Evolutionary conservation across 2,888 invertebrate genomes (phyloP).

Genomic region (Temnothorax unifasciatus): DNA sequence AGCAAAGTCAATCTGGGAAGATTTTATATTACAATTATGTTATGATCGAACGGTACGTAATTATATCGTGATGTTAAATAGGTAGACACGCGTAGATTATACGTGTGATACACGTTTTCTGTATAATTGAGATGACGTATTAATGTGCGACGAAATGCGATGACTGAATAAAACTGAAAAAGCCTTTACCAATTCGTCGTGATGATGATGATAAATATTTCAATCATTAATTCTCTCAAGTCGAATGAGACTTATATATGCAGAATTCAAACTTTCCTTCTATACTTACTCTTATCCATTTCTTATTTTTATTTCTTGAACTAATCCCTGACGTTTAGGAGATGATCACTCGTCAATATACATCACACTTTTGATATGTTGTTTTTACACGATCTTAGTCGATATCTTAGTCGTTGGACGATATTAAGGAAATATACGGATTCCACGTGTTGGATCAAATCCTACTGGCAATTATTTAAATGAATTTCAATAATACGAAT

Average conservation of each 20-base stretch:
- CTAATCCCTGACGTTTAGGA: not conserved
- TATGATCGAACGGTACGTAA: too few species aligned
- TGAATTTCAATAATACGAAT: constrained; percentile 9
- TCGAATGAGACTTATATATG: not conserved
- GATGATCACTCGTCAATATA: not conserved
- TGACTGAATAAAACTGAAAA: not conserved
- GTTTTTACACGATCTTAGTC: not conserved
- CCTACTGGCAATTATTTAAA: not conserved
- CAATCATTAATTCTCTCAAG: not conserved
- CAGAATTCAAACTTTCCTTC: not conserved
- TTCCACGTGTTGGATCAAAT: constrained; percentile 1
- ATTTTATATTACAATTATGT: not conserved
- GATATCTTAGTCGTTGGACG: too few species aligned
- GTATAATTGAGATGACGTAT: not conserved
- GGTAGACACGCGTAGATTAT: not conserved
- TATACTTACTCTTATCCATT: constrained; percentile 43
- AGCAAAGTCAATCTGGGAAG: too few species aligned
- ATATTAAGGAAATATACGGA: not conserved
- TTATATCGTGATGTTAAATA: not conserved
- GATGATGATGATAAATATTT: not conserved
- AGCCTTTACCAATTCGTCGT: not conserved
- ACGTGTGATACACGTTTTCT: not conserved
- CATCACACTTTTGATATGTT: not conserved
- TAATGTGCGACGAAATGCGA: not conserved
- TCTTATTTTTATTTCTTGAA: not conserved